A percentile compares a stretch with the other conserved stretches of the same genome.
phyloP scores from a whole-genome alignment of 2,888 invertebrate genomes.

The Anodontia alba region DNA sequence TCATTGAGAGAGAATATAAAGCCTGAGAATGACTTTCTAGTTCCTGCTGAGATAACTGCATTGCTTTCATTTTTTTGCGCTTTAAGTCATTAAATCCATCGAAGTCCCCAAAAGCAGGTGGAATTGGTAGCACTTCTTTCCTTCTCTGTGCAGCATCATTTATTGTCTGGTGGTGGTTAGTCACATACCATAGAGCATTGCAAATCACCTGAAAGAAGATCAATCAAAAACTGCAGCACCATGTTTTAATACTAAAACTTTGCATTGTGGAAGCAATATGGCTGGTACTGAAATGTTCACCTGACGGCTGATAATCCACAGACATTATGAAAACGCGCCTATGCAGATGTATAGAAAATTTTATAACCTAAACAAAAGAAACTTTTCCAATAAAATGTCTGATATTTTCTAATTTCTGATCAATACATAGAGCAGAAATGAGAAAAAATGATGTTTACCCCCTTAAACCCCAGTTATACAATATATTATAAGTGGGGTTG shows the following conservation, averaged over 20 bases:
- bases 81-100: slow-evolving; percentile 24
- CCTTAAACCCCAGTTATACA: neutral
- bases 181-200: neutral
- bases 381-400: no score
- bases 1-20: no score
- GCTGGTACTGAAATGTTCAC: neutral
- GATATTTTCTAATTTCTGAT: no score
- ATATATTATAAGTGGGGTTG: neutral
- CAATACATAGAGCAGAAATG: no score
- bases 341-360: no score
- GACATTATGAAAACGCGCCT: no score
- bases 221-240: neutral
- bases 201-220: neutral
- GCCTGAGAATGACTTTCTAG: slow-evolving; percentile 40
- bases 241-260: neutral
- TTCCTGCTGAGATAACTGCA: neutral
- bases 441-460: no score
- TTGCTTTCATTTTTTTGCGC: slow-evolving; percentile 20
- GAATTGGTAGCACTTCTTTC: neutral
- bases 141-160: neutral
- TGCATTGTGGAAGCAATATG: neutral
- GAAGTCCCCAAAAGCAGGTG: neutral
- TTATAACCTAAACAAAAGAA: no score
- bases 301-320: no score
- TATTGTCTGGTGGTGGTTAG: neutral